Percentiles rank a stretch among this genome's conserved stretches.
Evolutionary conservation across 2,888 invertebrate genomes (phyloP).

Genomic region (Caenorhabditis sinica): DNA sequence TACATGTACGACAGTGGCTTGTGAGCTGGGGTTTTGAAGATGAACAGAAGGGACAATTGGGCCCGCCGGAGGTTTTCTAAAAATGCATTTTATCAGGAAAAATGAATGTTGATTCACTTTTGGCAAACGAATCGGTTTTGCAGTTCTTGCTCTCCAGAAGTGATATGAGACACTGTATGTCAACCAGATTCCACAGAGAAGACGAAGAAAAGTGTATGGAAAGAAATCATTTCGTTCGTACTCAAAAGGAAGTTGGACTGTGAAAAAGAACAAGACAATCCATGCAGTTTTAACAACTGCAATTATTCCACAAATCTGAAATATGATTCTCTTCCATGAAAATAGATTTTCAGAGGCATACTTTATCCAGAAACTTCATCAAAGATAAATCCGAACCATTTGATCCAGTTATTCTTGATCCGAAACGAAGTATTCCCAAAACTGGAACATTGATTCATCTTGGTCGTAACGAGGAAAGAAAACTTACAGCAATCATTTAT

Average conservation of each 20-base stretch:
- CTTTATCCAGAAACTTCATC: conserved; percentile 17
- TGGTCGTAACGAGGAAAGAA: neutral
- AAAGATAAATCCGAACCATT: neutral
- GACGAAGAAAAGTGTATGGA: neutral
- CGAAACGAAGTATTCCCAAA: conserved; percentile 8
- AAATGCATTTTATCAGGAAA: neutral
- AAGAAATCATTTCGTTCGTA: conserved; percentile 12
- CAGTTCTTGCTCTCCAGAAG: conserved; percentile 29
- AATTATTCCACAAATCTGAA: conserved; percentile 19
- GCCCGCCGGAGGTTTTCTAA: neutral
- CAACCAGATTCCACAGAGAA: conserved; percentile 28
- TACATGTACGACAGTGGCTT: conserved; percentile 38
- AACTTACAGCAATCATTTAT: conserved; percentile 44
- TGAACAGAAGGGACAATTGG: conserved; percentile 16
- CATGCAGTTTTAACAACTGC: conserved; percentile 28
- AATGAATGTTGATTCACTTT: neutral
- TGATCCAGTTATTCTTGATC: neutral
- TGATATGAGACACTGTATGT: conserved; percentile 40
- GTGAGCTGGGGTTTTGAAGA: conserved; percentile 21
- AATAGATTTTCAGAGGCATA: neutral
- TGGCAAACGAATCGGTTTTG: conserved; percentile 17
- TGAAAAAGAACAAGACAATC: conserved; percentile 33
- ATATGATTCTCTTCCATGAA: neutral
- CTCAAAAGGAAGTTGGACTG: conserved; percentile 32
- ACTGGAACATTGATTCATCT: neutral